Conservation (phyloP, 1,140 invertebrate species). For the Nephotettix cincticeps region DNA sequence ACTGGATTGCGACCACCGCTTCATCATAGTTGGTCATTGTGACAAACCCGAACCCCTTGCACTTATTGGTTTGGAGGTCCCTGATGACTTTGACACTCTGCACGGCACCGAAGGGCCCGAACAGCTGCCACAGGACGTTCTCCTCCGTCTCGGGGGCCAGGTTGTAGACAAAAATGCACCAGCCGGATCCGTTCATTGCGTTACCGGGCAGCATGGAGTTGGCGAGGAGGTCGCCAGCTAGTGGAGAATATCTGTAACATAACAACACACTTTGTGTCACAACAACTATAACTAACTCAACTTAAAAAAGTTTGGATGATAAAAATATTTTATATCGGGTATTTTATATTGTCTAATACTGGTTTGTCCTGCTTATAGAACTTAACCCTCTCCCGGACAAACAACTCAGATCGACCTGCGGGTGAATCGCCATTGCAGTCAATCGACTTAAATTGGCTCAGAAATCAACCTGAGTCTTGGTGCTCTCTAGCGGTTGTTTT, state of each 20-base stretch:
- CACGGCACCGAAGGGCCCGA: conserved; percentile 98
- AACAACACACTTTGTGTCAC: no score
- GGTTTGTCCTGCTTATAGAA: no score
- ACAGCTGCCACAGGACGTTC: conserved; percentile 97
- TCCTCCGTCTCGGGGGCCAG: conserved; percentile 97
- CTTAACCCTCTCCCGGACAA: no score
- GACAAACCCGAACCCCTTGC: conserved; percentile 99
- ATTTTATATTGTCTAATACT: background rate
- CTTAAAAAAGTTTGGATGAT: no score
- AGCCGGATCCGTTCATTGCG: conserved; percentile 81
- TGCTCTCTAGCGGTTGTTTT: no score
- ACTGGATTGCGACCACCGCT: conserved; percentile 95
- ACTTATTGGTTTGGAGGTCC: conserved; percentile 97
- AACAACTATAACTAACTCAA: background rate
- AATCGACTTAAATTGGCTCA: no score
- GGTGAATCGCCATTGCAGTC: no score
- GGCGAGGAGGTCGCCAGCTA: conserved; percentile 88
- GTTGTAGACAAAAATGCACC: conserved; percentile 99
- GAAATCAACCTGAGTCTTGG: no score
- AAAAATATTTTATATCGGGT: no score
- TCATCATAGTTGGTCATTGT: conserved; percentile 99
- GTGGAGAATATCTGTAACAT: conserved; percentile 82
- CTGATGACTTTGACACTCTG: conserved; percentile 98
- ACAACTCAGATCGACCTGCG: no score
- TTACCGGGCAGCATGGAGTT: conserved; percentile 83